A percentile compares a stretch with the other conserved stretches of the same genome.
phyloP scores from a whole-genome alignment of 2,888 invertebrate genomes.

The Ormyrus thymus region DNA sequence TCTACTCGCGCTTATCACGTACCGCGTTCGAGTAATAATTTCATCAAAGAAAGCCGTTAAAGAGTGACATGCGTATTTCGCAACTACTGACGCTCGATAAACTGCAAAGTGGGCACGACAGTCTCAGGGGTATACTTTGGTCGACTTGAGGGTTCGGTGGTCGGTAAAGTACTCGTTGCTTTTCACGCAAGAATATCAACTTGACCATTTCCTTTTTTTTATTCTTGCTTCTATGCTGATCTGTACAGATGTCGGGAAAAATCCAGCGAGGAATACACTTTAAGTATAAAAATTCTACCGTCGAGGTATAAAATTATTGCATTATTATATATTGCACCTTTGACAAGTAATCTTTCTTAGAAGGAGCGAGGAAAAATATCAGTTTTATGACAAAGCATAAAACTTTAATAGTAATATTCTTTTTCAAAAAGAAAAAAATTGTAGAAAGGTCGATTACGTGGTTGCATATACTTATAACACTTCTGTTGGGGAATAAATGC shows the following conservation, averaged over 20 bases:
- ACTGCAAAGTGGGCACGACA: slow-evolving; percentile 34
- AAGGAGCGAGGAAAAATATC: background rate
- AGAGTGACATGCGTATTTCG: background rate
- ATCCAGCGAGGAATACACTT: too few species aligned
- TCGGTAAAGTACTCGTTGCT: background rate
- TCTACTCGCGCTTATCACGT: slow-evolving; percentile 11
- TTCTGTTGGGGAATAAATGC: too few species aligned
- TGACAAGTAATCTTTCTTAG: background rate
- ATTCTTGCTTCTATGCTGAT: background rate
- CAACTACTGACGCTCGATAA: slow-evolving; percentile 12
- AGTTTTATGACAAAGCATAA: slow-evolving; percentile 4
- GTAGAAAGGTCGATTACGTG: too few species aligned
- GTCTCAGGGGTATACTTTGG: slow-evolving; percentile 36
- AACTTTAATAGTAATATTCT: background rate
- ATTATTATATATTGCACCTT: background rate
- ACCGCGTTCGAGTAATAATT: background rate
- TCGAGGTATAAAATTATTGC: background rate
- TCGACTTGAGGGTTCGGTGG: background rate
- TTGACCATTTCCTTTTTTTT: too few species aligned
- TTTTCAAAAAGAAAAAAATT: too few species aligned
- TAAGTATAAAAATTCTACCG: too few species aligned
- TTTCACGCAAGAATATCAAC: background rate
- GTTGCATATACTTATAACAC: too few species aligned
- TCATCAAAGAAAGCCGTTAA: slow-evolving; percentile 18
- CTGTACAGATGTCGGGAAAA: too few species aligned